Conservation (phyloP, 2,113 vertebrate genomes). For the Rhinichthys klamathensis region DNA sequence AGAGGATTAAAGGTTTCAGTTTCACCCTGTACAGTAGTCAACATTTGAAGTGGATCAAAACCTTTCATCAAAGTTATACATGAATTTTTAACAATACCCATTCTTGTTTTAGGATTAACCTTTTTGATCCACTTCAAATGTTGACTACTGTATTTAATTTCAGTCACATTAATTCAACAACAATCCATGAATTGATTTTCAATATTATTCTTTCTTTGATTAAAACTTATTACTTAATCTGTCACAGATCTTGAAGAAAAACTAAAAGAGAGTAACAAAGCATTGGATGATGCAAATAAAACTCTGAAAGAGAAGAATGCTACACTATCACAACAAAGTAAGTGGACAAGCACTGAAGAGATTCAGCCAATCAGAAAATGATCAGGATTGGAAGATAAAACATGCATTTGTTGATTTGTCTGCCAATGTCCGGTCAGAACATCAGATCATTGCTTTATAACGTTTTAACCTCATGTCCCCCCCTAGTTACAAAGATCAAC, state of each 20-base stretch:
- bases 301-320: not conserved
- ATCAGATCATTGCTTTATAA: not conserved
- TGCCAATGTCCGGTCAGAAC: not conserved
- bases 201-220: not conserved
- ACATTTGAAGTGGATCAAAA: too few relatives aligned
- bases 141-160: not conserved
- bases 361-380: not conserved
- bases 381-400: not conserved
- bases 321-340: not conserved
- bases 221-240: not conserved
- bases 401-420: not conserved
- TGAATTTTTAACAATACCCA: too few relatives aligned
- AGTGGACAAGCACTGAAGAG: not conserved
- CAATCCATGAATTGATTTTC: not conserved
- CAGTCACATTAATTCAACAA: not conserved
- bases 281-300: not conserved
- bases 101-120: too few relatives aligned
- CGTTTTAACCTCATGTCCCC: not conserved
- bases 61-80: too few relatives aligned
- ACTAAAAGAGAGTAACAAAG: not conserved
- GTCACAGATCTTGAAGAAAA: constrained; percentile 15
- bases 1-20: constrained; percentile 9
- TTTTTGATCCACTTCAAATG: too few relatives aligned
- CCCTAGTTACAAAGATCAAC: not conserved
- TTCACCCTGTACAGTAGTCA: too few relatives aligned